Base-by-base conservation (phyloP, 2,888 invertebrate species). In the Rhagonycha fulva region DNA sequence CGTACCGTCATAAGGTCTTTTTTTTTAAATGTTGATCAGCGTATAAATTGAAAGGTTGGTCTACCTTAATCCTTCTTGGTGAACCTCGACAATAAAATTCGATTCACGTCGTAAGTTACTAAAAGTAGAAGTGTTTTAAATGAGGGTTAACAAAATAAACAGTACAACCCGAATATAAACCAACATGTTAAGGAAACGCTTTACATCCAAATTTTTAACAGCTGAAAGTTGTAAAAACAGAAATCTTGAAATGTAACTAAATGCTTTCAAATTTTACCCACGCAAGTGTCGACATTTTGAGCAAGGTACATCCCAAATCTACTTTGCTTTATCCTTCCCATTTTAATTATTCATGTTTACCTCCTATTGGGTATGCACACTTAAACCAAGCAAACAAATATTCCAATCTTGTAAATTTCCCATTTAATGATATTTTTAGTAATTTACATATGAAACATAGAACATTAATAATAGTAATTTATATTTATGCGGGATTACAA, bases 271-370 rank as follows among this genome's bases (percentile, higher is more conserved):
- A 47, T 47, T 66, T 66, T 66, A 9, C n/a, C 3, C 12, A 66
- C 63, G 12, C 63, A 66, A 14, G 63, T 66, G 63, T 66, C 26
- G 63, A 66, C 63, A 5, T 26, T 14, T n/a, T 26, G 63, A 66
- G 26, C n/a, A 24, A 66, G 63, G 63, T 26, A 66, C 14, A 47
- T 47, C 63, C 63, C 24, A 66, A 66, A 66, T 66, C 63, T 66
- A 26, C 63, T 66, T 66, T 24, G 26, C 63, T 66, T 24, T 23
- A 66, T 66, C 63, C 63, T 66, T 24, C 26, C 63, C 63, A 66
- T 66, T 66, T 66, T 66, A 66, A 66, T 66, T 66, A 66, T 66
- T 12, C 63, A 66, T 24, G 63, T 66, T 24, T 26, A 66, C 63
- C 19, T 66, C 63, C 63, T 66, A 66, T 24, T 24, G 26, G 63